Base-by-base conservation (phyloP, 35 echinoderm and acorn worm species). In the Stichopus chloronotus region DNA sequence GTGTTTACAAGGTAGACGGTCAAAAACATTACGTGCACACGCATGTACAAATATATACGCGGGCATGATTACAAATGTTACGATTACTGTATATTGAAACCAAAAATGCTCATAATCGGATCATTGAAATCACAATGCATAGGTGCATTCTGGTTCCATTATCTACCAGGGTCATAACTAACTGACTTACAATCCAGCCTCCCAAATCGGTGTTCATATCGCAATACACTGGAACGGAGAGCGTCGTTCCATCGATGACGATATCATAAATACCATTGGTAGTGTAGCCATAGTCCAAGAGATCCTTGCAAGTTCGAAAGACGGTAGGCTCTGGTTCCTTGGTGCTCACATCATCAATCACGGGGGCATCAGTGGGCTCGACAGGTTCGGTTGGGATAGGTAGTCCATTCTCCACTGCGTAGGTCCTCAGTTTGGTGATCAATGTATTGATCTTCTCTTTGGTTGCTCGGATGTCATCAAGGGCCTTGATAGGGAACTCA, bases 141-240 rank as follows among this genome's bases (percentile, higher is more conserved):
- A n/a, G 1, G 65, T 71, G 11, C 65, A n/a, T n/a, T n/a, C 65
- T 13, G 65, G 65, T 71, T 11, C 65, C 65, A 71, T 71, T 71
- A 11, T 71, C 65, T n/a, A 71, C 11, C 65, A 4, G 2, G 11
- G 11, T n/a, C 65, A 71, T 43, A 43, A 43, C 30, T 43, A 43
- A 43, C 3, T 43, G 23, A 83, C 80, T 54, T 43, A 83, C 80
- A 55, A 56, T 83, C 80, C 80, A 83, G 53, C 80, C 80, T 43
- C 80, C 80, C 13, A 53, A 55, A 16, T 83, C 80, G 52, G 80
- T 83, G 4, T 24, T 83, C 80, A 83, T 83, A 55, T 83, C 80
- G 55, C 80, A 83, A 17, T 53, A 83, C 25, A 83, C 80, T 52
- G 52, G 52, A 5, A 83, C 80, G 12, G 80, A 52, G 8, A 43